Conservation (phyloP, 2,888 invertebrate genomes). For the Pteria penguin region DNA sequence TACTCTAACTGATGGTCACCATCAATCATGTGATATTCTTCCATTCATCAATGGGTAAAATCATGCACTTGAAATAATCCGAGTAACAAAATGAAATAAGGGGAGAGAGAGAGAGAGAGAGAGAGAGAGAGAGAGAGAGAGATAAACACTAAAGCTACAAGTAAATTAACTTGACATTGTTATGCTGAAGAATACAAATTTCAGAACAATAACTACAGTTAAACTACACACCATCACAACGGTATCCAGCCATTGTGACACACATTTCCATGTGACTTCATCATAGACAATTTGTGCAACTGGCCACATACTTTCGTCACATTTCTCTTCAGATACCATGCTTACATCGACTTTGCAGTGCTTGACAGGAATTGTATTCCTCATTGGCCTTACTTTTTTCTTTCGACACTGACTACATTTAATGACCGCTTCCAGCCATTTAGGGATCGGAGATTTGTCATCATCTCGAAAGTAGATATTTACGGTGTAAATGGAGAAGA, state of each 20-base stretch:
- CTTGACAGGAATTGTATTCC: background rate
- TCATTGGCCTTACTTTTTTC: background rate
- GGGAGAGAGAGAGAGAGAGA: too few species aligned
- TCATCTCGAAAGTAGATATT: conserved; percentile 24
- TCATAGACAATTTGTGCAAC: too few species aligned
- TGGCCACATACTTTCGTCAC: background rate
- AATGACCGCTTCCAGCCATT: background rate
- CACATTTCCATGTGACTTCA: background rate
- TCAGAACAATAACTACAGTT: background rate
- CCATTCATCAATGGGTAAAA: too few species aligned
- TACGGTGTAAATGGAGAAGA: conserved; percentile 35
- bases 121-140: too few species aligned
- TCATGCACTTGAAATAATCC: too few species aligned
- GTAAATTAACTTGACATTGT: background rate
- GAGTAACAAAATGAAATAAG: too few species aligned
- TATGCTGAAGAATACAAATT: background rate
- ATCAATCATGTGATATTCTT: too few species aligned
- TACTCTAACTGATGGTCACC: too few species aligned
- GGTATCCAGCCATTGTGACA: background rate
- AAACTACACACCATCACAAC: background rate
- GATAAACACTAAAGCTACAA: too few species aligned
- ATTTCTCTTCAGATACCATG: background rate
- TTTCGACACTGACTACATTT: background rate
- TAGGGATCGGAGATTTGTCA: conserved; percentile 3
- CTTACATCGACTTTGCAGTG: background rate